phyloP scores from a whole-genome alignment of 2,888 invertebrate species.

The Deilephila porcellus region DNA sequence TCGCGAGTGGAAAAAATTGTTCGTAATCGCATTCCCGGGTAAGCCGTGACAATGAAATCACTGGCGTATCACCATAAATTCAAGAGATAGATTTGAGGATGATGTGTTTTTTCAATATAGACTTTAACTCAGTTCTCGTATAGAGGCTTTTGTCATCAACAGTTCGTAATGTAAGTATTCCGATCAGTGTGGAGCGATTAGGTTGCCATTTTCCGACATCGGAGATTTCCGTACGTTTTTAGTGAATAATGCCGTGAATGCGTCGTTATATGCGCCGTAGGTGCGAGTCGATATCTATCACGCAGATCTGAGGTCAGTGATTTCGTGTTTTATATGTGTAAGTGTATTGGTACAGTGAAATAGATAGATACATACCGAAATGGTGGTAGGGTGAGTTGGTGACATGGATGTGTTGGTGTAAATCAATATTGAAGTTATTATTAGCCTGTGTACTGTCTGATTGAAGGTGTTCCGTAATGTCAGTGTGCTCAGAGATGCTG shows the following conservation, averaged over 20 bases:
- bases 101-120: conserved; percentile 56
- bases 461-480: background rate
- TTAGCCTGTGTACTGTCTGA: background rate
- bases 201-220: conserved; percentile 39
- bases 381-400: conserved; percentile 22
- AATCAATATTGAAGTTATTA: conserved; percentile 27
- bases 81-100: conserved; percentile 60
- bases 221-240: conserved; percentile 7
- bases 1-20: conserved; percentile 47
- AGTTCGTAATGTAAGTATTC: conserved; percentile 40
- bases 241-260: conserved; percentile 11
- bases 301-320: conserved; percentile 27
- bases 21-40: conserved; percentile 38
- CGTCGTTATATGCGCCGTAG: conserved; percentile 15
- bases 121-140: conserved; percentile 52
- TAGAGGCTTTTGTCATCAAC: conserved; percentile 41
- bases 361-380: conserved; percentile 13
- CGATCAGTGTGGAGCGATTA: conserved; percentile 43
- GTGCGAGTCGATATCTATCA: conserved; percentile 24
- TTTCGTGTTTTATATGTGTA: conserved; percentile 23
- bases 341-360: conserved; percentile 15
- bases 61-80: conserved; percentile 57
- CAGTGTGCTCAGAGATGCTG: background rate
- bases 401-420: conserved; percentile 23
- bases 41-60: conserved; percentile 55